Evolutionary conservation across 2,113 vertebrate species (phyloP).

Genomic region (Sapajus apella): DNA sequence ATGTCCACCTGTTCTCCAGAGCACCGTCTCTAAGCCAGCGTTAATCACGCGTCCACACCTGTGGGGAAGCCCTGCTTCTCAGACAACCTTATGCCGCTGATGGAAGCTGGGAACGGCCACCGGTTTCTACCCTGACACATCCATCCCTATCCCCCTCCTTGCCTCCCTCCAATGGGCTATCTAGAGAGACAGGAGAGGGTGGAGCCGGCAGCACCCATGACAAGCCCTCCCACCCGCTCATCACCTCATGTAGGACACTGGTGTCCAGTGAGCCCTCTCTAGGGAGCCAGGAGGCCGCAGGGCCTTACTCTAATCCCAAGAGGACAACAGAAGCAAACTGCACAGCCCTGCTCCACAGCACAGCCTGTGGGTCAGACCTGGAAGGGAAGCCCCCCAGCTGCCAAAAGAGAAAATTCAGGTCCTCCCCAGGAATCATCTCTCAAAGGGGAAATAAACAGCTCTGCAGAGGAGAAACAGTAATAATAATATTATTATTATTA

Average conservation of each 20-base stretch:
- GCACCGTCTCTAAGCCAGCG: not conserved
- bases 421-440: not conserved
- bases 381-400: not conserved
- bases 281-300: not conserved
- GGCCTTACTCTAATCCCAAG: not conserved
- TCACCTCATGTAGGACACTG: not conserved
- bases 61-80: not conserved
- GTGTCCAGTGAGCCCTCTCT: not conserved
- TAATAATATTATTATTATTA: too few species aligned
- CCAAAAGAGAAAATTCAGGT: not conserved
- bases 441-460: not conserved
- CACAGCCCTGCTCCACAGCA: not conserved
- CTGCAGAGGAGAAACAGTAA: fast-evolving
- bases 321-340: fast-evolving
- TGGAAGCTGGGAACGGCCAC: not conserved
- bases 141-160: fast-evolving
- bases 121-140: not conserved
- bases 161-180: not conserved
- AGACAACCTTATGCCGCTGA: fast-evolving
- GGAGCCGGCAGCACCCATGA: not conserved
- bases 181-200: not conserved
- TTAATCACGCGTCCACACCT: fast-evolving
- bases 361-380: not conserved
- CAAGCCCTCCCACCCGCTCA: not conserved
- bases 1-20: not conserved